These are phyloP conservation scores for Pteronotus mesoamericanus DNA, from an alignment of 2,797 vertebrate genomes.

Conservation along the genomic window DNA sequence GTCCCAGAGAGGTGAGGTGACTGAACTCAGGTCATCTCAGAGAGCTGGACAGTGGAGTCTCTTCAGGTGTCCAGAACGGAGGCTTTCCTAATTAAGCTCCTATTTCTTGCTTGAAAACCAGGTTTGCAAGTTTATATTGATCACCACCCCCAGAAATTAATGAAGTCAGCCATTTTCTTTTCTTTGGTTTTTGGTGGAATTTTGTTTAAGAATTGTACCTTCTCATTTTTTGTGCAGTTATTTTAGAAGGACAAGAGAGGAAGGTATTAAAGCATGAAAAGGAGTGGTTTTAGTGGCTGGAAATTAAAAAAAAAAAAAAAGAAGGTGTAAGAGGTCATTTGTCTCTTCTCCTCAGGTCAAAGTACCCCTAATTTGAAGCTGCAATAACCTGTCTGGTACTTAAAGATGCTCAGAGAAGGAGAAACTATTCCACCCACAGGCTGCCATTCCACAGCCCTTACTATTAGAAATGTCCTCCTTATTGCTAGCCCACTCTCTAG, in stretches of 20 bases:
- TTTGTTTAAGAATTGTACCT: neutral
- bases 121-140: neutral
- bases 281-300: neutral
- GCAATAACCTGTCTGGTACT: neutral
- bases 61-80: neutral
- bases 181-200: neutral
- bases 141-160: neutral
- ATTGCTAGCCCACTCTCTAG: neutral
- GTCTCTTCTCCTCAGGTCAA: neutral
- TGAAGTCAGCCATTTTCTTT: neutral
- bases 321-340: neutral
- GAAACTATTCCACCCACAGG: neutral
- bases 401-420: neutral
- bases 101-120: neutral
- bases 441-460: neutral
- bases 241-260: neutral
- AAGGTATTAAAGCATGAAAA: neutral
- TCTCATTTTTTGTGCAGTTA: neutral
- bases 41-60: neutral
- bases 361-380: neutral
- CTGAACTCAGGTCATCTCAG: neutral
- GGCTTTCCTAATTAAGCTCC: neutral
- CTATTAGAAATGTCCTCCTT: constrained; percentile 2
- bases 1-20: neutral
- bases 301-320: neutral